These are phyloP conservation scores for Leuciscus idus DNA, from an alignment of 2,113 vertebrate species.

Conservation along the genomic window DNA sequence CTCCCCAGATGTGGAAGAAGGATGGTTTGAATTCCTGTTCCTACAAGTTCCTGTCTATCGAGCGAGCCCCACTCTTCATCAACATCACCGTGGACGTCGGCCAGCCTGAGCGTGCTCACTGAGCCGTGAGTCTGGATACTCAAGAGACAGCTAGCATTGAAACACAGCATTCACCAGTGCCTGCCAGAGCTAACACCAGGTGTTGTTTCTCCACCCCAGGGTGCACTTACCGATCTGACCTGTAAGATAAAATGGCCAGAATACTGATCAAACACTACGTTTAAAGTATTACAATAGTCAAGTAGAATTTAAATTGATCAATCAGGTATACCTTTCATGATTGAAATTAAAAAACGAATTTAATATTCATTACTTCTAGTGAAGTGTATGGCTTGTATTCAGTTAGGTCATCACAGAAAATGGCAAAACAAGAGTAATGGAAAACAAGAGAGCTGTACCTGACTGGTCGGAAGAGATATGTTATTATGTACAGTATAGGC, in stretches of 20 bases:
- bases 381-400: neutral
- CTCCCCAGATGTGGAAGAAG: slow-evolving; percentile 80
- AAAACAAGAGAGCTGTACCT: neutral
- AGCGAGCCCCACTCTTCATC: slow-evolving; percentile 83
- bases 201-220: neutral
- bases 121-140: slow-evolving; percentile 21
- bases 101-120: slow-evolving; percentile 55
- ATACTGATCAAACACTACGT: slow-evolving; percentile 11
- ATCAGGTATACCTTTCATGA: neutral
- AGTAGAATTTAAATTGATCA: neutral
- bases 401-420: neutral
- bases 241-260: neutral
- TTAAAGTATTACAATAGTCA: slow-evolving; percentile 6
- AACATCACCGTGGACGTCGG: slow-evolving; percentile 92
- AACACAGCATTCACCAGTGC: slow-evolving; percentile 13
- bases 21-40: slow-evolving; percentile 90
- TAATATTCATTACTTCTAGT: neutral
- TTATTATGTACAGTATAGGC: neutral
- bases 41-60: slow-evolving; percentile 83
- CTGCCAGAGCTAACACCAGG: neutral
- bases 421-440: neutral
- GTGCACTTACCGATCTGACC: neutral
- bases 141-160: neutral
- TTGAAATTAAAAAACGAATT: too few relatives aligned
- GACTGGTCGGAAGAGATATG: neutral